Base-by-base conservation (phyloP, 2,113 vertebrate species). In the Nothoprocta pentlandii region DNA sequence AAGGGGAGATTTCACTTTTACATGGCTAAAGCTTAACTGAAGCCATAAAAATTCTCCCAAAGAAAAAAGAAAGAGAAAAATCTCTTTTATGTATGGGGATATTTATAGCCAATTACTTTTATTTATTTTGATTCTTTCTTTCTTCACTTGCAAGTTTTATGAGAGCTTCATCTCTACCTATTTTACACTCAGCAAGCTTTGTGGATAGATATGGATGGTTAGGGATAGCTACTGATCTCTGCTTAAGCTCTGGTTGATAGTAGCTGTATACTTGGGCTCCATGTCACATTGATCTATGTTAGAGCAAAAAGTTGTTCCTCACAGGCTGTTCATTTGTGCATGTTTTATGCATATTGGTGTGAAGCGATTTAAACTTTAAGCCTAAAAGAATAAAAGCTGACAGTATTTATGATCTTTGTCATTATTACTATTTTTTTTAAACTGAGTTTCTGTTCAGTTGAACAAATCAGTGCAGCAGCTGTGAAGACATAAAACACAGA, bases 41-140 rank as follows among this genome's bases (percentile, higher is more conserved):
- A 41, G 30, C 73, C 66, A 61, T 90, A 89, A 95, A 95, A 84
- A 80, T 28, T 59, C 34, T 64, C n/a, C 20, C 32, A 32, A 53
- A 34, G 15, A 87, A 51, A n/a, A 44, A 62, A 36, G 34, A 53
- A 28, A n/a, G 56, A 36, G 39, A 53, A 28, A n/a, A 61, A 95
- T 94, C 92, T 91, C 85, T 53, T 39, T 39, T 39, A 39, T 39
- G 34, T 85, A 32, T 80, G 76, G 51, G 51, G 61, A 85, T 94
- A 89, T 93, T 94, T 96, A 91, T 47, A 86, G 80, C 81, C 85
- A 83, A 88, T 96, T 93, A 93, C 92, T 92, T 89, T 79, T 23
- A 49, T 49, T 49, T 49, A 22, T 49, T 58, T 85, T 71, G 82
- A 88, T 93, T 95, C 77, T 86, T 84, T 39, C 75, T 83, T 91